Conservation (phyloP, 2,888 invertebrate species). For the Eupithecia dodoneata region DNA sequence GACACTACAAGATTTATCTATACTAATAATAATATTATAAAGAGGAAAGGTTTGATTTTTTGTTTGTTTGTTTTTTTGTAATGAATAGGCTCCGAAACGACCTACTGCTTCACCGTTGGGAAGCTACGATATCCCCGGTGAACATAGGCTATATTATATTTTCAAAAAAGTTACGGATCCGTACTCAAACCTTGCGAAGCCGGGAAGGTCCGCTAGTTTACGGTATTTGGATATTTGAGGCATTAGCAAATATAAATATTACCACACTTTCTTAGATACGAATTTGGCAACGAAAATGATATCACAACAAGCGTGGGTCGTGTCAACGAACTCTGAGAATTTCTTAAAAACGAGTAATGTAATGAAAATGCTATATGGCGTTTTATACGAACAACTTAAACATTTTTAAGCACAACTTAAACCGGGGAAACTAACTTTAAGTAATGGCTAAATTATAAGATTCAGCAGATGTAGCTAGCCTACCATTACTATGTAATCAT, state of each 20-base stretch:
- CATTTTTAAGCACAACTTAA: background rate
- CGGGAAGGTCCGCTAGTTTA: too few species aligned
- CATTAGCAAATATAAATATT: slow-evolving; percentile 13
- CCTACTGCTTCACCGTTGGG: too few species aligned
- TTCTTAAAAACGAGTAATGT: background rate
- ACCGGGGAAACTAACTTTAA: background rate
- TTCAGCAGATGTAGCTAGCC: too few species aligned
- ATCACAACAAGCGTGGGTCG: slow-evolving; percentile 34
- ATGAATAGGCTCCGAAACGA: too few species aligned
- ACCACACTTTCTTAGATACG: slow-evolving; percentile 5
- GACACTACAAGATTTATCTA: background rate
- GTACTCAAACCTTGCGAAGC: too few species aligned
- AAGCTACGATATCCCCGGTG: too few species aligned
- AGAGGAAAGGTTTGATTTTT: too few species aligned
- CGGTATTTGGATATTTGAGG: background rate
- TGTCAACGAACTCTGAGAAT: slow-evolving; percentile 33
- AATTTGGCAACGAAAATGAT: slow-evolving; percentile 36
- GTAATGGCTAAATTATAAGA: background rate
- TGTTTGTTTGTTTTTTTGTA: too few species aligned
- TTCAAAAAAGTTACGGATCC: too few species aligned
- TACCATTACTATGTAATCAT: too few species aligned
- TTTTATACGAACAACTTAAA: background rate
- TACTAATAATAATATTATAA: too few species aligned
- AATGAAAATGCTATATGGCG: background rate
- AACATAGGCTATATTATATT: too few species aligned